These are phyloP conservation scores for Symphodus melops DNA, from an alignment of 2,113 vertebrate species.

Conservation along the genomic window DNA sequence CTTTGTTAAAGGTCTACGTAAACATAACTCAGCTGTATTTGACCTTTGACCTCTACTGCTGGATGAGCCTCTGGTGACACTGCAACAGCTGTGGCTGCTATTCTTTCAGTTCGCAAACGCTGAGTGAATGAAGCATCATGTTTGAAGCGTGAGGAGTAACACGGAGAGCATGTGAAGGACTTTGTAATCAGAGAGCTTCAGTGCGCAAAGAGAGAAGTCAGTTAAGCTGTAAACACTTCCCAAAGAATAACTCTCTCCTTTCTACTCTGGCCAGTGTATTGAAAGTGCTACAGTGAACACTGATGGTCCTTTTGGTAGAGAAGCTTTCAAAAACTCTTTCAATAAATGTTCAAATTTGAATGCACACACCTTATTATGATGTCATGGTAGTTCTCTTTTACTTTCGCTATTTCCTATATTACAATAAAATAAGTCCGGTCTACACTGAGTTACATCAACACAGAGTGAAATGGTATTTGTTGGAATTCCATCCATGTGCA, in stretches of 20 bases:
- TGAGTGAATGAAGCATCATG: slow-evolving; percentile 72
- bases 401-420: slow-evolving; percentile 2
- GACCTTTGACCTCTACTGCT: slow-evolving; percentile 70
- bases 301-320: slow-evolving; percentile 16
- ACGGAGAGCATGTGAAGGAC: slow-evolving; percentile 76
- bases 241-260: slow-evolving; percentile 63
- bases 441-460: slow-evolving; percentile 20
- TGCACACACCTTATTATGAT: not conserved
- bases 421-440: slow-evolving; percentile 13
- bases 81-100: slow-evolving; percentile 77
- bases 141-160: slow-evolving; percentile 69
- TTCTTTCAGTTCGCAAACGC: slow-evolving; percentile 67
- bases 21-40: slow-evolving; percentile 57
- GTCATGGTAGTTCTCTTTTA: slow-evolving; percentile 24
- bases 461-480: slow-evolving; percentile 60
- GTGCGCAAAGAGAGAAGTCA: slow-evolving; percentile 50
- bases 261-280: slow-evolving; percentile 53
- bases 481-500: slow-evolving; percentile 63
- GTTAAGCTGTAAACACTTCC: slow-evolving; percentile 75
- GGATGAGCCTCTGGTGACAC: slow-evolving; percentile 69
- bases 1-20: slow-evolving; percentile 26
- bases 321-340: slow-evolving; percentile 17
- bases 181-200: slow-evolving; percentile 73
- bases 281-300: slow-evolving; percentile 61
- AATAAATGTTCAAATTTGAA: slow-evolving; percentile 18